Evolutionary conservation across 1,140 invertebrate species (phyloP).

Genomic region (Drosophila equinoxialis): DNA sequence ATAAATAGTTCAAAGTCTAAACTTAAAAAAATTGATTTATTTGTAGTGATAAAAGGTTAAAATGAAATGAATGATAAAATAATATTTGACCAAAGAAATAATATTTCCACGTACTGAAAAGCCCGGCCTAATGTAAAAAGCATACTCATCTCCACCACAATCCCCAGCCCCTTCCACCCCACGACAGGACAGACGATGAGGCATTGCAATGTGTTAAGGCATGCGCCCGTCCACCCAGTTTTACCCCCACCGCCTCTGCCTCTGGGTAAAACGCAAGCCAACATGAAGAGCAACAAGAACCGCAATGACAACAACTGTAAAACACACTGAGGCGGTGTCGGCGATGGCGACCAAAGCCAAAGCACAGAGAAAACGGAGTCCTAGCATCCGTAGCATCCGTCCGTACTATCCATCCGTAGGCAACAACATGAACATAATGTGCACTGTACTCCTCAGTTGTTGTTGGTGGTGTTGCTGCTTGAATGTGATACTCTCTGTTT

Average conservation of each 20-base stretch:
- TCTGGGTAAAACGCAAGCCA: slow-evolving; percentile 31
- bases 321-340: slow-evolving; percentile 36
- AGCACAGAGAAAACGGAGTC: slow-evolving; percentile 66
- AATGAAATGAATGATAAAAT: too few relatives aligned
- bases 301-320: slow-evolving; percentile 71
- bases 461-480: slow-evolving; percentile 59
- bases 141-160: slow-evolving; percentile 2
- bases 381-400: slow-evolving; percentile 56
- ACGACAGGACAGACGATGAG: slow-evolving; percentile 14
- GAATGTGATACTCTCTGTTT: slow-evolving; percentile 11
- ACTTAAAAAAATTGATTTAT: too few relatives aligned
- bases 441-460: slow-evolving; percentile 63
- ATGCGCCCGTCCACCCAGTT: slow-evolving; percentile 21
- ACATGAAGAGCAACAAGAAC: slow-evolving; percentile 70
- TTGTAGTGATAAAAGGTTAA: too few relatives aligned
- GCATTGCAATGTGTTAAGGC: slow-evolving; percentile 60
- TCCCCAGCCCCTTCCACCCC: background rate
- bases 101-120: background rate
- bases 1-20: too few relatives aligned
- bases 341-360: slow-evolving; percentile 18
- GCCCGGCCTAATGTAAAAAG: background rate
- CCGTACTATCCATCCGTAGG: slow-evolving; percentile 1
- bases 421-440: slow-evolving; percentile 60
- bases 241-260: background rate
- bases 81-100: background rate